Evolutionary conservation across 2,888 invertebrate genomes (phyloP).

Genomic region (Idaea aversata): DNA sequence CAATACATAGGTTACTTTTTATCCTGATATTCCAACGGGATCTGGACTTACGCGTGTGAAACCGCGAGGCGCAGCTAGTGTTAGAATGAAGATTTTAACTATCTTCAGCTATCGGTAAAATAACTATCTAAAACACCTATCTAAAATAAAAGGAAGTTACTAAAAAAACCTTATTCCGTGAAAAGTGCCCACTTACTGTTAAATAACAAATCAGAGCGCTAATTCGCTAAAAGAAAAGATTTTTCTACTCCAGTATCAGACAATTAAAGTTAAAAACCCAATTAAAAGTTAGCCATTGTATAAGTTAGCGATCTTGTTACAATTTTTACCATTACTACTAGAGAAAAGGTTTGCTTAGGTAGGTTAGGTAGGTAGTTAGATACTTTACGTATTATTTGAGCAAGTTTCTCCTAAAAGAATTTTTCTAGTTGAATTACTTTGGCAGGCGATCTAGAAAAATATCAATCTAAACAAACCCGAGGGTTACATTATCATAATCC

Average conservation of each 20-base stretch:
- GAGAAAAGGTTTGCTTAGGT: slow-evolving; percentile 4
- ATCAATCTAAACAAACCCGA: background rate
- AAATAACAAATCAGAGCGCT: slow-evolving; percentile 10
- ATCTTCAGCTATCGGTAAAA: too few relatives aligned
- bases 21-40: too few relatives aligned
- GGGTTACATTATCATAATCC: background rate
- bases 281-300: slow-evolving; percentile 40
- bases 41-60: too few relatives aligned
- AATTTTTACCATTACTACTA: slow-evolving; percentile 13
- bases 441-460: background rate
- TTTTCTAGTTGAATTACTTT: background rate
- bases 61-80: too few relatives aligned
- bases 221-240: slow-evolving; percentile 23
- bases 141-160: background rate
- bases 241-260: slow-evolving; percentile 21
- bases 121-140: too few relatives aligned
- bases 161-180: background rate
- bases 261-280: slow-evolving; percentile 38
- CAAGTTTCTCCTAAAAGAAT: background rate
- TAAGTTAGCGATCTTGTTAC: slow-evolving; percentile 28
- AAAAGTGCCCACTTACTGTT: background rate
- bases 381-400: background rate
- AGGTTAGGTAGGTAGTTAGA: background rate
- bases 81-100: too few relatives aligned
- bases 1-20: too few relatives aligned